These are phyloP conservation scores for Clarias macrocephalus DNA, from an alignment of 2,113 vertebrate genomes.

Conservation along the genomic window DNA sequence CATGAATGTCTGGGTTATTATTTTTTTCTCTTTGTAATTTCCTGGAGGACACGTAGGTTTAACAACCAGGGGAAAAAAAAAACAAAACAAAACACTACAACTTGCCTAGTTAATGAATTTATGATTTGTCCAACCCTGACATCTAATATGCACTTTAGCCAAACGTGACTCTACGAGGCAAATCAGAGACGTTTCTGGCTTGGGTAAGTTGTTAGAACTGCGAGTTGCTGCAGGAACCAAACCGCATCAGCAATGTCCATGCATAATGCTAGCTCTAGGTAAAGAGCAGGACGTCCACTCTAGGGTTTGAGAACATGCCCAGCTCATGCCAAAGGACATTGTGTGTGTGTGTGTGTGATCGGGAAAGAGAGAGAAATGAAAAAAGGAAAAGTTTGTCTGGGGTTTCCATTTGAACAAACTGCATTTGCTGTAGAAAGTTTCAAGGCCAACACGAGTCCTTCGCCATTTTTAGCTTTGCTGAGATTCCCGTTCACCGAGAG, in stretches of 20 bases:
- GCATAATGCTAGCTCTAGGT: conserved; percentile 48
- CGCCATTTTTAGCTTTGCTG: conserved; percentile 1
- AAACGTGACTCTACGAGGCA: neutral
- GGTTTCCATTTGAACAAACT: conserved; percentile 50
- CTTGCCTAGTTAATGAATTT: conserved; percentile 1
- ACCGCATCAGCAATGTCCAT: conserved; percentile 53
- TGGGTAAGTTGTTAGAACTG: neutral
- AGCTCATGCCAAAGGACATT: conserved; percentile 44
- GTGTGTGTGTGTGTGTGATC: neutral
- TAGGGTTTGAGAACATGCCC: conserved; percentile 53
- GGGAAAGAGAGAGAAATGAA: conserved; percentile 32
- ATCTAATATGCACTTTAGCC: conserved; percentile 1
- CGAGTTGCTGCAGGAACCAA: conserved; percentile 48
- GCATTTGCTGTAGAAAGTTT: conserved; percentile 47
- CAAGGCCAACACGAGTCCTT: conserved; percentile 40
- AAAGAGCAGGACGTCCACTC: neutral
- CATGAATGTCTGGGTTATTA: neutral
- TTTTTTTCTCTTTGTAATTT: neutral
- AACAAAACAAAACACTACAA: neutral
- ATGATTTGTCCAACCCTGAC: neutral
- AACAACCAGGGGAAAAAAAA: neutral
- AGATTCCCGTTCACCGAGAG: conserved; percentile 25
- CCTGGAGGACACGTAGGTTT: neutral
- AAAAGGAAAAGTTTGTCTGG: conserved; percentile 30
- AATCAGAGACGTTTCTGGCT: conserved; percentile 1